Conservation (phyloP, 2,888 invertebrate genomes). For the Linyphia triangularis region DNA sequence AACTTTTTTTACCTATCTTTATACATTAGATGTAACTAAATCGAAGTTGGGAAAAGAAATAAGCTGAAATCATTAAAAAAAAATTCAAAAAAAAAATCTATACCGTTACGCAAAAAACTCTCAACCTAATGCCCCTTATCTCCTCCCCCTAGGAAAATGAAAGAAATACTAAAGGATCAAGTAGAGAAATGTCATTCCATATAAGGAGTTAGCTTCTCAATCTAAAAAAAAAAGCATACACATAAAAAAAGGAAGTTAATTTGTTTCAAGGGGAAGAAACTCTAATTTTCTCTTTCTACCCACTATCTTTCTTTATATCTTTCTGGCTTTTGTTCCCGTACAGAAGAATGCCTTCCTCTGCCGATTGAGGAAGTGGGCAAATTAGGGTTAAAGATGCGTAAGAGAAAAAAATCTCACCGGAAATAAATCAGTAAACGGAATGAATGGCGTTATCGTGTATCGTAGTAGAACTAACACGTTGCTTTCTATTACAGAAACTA, state of each 20-base stretch:
- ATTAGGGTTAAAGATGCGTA: slow-evolving; percentile 12
- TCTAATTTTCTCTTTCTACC: slow-evolving; percentile 4
- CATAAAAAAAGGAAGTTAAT: background rate
- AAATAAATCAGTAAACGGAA: slow-evolving; percentile 26
- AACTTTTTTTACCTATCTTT: too few relatives aligned
- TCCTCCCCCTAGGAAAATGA: background rate
- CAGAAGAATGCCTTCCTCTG: background rate
- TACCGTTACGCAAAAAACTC: background rate
- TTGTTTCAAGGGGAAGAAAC: slow-evolving; percentile 11
- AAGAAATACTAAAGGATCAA: background rate
- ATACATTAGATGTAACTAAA: too few relatives aligned
- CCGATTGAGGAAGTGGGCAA: background rate
- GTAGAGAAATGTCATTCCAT: background rate
- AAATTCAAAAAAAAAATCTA: background rate
- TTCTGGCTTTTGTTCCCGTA: background rate
- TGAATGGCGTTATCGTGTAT: slow-evolving; percentile 40
- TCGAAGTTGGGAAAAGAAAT: too few relatives aligned
- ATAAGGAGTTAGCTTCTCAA: background rate
- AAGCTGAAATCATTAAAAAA: too few relatives aligned
- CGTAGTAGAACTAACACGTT: background rate
- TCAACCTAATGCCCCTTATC: background rate
- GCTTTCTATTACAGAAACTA: background rate
- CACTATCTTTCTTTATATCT: background rate
- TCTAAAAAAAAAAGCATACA: background rate
- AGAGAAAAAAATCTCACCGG: slow-evolving; percentile 9